These are phyloP conservation scores for Drosophila ercepeae DNA, from an alignment of 1,140 invertebrate genomes.

Conservation along the genomic window DNA sequence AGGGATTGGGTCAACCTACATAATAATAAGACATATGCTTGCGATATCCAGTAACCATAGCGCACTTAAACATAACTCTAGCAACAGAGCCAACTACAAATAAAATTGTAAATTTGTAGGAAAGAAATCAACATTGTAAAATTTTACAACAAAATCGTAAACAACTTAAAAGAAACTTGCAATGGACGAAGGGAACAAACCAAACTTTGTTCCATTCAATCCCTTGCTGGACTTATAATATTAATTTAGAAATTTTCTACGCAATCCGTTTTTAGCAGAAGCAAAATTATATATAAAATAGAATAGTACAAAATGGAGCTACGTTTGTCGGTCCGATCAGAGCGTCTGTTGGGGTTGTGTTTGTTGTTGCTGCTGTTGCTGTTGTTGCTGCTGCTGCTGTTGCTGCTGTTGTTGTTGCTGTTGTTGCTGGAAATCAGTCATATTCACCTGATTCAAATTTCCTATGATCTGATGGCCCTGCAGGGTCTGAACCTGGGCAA, in stretches of 20 bases:
- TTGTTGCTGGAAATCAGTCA: slow-evolving; percentile 81
- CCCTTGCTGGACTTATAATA: not conserved
- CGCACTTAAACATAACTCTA: slow-evolving; percentile 51
- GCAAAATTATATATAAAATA: slow-evolving; percentile 11
- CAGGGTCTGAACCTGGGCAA: slow-evolving; percentile 83
- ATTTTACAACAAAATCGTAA: slow-evolving; percentile 56
- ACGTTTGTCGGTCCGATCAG: slow-evolving; percentile 45
- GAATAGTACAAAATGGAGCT: slow-evolving; percentile 37
- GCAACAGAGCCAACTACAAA: slow-evolving; percentile 47
- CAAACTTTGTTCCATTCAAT: not conserved
- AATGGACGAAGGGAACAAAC: not conserved
- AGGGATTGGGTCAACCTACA: slow-evolving; percentile 36
- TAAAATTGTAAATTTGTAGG: slow-evolving; percentile 12
- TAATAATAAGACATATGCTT: slow-evolving; percentile 26
- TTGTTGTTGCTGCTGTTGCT: slow-evolving; percentile 48
- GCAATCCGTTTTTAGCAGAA: slow-evolving; percentile 24
- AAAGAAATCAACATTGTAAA: slow-evolving; percentile 49
- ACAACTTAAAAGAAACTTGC: slow-evolving; percentile 48
- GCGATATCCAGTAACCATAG: slow-evolving; percentile 60
- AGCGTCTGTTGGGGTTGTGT: slow-evolving; percentile 76
- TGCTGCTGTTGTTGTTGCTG: slow-evolving; percentile 56
- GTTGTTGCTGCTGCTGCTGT: slow-evolving; percentile 48
- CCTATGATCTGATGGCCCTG: slow-evolving; percentile 83
- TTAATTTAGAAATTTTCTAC: slow-evolving; percentile 41
- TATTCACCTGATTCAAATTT: slow-evolving; percentile 84